phyloP scores from a whole-genome alignment of 2,113 vertebrate genomes.

The Cercocebus atys region DNA sequence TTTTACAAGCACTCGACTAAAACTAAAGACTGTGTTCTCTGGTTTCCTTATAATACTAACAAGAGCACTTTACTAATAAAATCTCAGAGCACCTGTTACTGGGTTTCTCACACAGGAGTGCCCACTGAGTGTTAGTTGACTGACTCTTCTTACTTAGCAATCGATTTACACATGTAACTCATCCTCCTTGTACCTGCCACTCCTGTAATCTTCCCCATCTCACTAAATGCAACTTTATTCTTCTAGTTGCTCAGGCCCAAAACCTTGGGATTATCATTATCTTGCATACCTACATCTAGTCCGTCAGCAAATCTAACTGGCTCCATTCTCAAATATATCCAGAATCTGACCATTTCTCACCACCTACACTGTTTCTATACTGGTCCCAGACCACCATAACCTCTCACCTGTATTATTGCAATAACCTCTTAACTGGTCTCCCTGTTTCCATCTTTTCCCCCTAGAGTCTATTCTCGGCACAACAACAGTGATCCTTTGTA shows the following conservation, averaged over 20 bases:
- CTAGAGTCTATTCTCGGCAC: background rate
- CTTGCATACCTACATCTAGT: background rate
- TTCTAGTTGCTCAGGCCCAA: background rate
- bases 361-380: background rate
- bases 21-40: constrained; percentile 44
- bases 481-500: background rate
- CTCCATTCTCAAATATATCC: background rate
- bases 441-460: background rate
- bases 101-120: background rate
- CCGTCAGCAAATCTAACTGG: background rate
- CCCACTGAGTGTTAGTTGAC: background rate
- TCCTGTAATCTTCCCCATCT: background rate
- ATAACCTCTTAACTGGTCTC: background rate
- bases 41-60: constrained; percentile 24
- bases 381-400: background rate
- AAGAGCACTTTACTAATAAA: constrained; percentile 41
- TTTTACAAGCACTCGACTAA: constrained; percentile 45
- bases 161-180: background rate
- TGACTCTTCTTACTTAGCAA: background rate
- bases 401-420: background rate
- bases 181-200: background rate
- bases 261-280: background rate
- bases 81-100: background rate
- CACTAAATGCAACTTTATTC: background rate
- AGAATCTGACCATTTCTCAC: background rate